These are phyloP conservation scores for Orchestes rusci DNA, from an alignment of 2,888 invertebrate genomes.

Conservation along the genomic window DNA sequence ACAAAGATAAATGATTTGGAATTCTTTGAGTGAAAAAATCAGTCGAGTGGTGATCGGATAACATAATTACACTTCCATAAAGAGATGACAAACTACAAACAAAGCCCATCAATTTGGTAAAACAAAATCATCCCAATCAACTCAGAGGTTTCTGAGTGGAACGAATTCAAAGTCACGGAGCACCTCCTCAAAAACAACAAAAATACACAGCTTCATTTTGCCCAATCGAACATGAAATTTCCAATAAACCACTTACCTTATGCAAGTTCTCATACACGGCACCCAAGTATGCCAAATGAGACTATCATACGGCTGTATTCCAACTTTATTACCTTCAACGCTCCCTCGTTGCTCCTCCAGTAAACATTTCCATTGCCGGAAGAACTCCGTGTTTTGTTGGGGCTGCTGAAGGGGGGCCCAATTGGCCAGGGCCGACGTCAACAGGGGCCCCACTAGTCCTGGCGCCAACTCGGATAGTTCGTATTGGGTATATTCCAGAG, in stretches of 20 bases:
- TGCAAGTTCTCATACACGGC: constrained; percentile 68
- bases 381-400: constrained; percentile 55
- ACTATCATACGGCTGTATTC: constrained; percentile 67
- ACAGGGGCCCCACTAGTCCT: constrained; percentile 73
- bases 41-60: too few relatives aligned
- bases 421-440: constrained; percentile 63
- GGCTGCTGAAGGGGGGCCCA: constrained; percentile 77
- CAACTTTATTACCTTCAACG: constrained; percentile 45
- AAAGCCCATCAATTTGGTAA: too few relatives aligned
- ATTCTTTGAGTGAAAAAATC: too few relatives aligned
- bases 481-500: constrained; percentile 75
- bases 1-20: too few relatives aligned
- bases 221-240: too few relatives aligned
- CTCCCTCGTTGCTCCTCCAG: constrained; percentile 44
- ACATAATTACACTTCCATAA: too few relatives aligned
- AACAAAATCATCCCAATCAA: too few relatives aligned
- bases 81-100: too few relatives aligned
- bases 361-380: constrained; percentile 65
- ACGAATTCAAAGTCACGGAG: too few relatives aligned
- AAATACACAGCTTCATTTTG: too few relatives aligned
- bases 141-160: too few relatives aligned
- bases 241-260: constrained; percentile 55
- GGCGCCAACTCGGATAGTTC: constrained; percentile 78
- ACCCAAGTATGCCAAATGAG: constrained; percentile 88
- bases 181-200: too few relatives aligned